A percentile compares a stretch with the other conserved stretches of the same genome.
Evolutionary conservation across 2,797 vertebrate species (phyloP).

Genomic region (Hylomyscus alleni): DNA sequence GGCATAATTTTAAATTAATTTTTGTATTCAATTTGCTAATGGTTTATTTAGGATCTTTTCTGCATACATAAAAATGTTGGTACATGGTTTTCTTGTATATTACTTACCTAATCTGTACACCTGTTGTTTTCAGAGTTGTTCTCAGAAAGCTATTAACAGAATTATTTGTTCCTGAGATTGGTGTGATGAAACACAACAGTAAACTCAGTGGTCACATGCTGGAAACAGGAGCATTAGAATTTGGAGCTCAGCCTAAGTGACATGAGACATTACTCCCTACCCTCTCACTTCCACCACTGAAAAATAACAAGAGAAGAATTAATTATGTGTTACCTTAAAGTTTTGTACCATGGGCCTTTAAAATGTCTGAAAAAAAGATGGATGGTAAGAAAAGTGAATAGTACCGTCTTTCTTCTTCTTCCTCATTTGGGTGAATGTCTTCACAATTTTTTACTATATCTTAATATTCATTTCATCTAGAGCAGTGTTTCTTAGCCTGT

Average conservation of each 20-base stretch:
- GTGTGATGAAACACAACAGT: neutral
- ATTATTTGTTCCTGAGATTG: neutral
- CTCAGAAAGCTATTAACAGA: neutral
- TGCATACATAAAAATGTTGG: neutral
- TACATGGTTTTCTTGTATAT: neutral
- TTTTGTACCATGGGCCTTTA: neutral
- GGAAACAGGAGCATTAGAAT: neutral
- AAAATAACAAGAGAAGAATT: neutral
- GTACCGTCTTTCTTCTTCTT: neutral
- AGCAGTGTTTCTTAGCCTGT: neutral
- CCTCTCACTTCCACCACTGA: neutral
- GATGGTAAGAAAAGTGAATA: neutral
- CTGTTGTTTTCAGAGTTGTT: neutral
- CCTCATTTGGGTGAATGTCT: neutral
- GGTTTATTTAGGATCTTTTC: neutral
- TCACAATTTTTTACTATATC: neutral
- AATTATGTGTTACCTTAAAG: neutral
- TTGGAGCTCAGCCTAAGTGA: neutral
- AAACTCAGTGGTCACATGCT: too few species aligned
- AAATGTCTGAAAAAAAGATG: neutral
- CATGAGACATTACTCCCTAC: neutral
- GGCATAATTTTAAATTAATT: neutral
- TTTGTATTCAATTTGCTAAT: neutral
- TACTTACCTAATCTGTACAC: neutral
- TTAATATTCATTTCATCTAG: neutral